A percentile compares a stretch with the other conserved stretches of the same genome.
phyloP scores from a whole-genome alignment of 2,888 invertebrate genomes.

The Alloscopus bannaensis region DNA sequence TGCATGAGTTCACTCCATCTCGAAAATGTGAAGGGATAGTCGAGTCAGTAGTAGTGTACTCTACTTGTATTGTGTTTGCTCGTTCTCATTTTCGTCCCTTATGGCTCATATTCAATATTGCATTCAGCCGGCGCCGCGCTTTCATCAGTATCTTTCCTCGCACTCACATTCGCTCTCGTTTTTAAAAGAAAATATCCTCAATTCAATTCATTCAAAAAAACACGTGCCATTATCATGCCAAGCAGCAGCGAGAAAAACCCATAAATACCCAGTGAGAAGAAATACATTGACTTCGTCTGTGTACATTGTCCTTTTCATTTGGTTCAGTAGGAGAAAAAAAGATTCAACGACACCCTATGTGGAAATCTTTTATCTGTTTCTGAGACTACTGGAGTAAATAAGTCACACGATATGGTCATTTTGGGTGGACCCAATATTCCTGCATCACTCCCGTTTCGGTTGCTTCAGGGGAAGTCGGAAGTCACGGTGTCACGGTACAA shows the following conservation, averaged over 20 bases:
- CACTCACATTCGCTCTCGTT: too few species aligned
- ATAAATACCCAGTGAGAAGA: constrained; percentile 46
- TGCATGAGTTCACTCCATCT: not conserved
- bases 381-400: constrained; percentile 51
- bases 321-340: constrained; percentile 4
- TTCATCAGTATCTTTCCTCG: not conserved
- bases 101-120: constrained; percentile 25
- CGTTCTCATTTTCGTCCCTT: not conserved
- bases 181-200: constrained; percentile 17
- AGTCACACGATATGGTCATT: constrained; percentile 52
- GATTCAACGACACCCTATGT: constrained; percentile 24
- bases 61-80: not conserved
- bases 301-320: constrained; percentile 4
- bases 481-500: not conserved
- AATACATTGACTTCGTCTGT: not conserved
- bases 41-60: not conserved
- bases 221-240: constrained; percentile 54
- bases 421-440: constrained; percentile 32
- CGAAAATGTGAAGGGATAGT: not conserved
- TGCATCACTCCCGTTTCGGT: not conserved
- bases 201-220: constrained; percentile 46
- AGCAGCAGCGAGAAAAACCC: constrained; percentile 41
- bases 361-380: constrained; percentile 7
- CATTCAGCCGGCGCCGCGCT: constrained; percentile 44
- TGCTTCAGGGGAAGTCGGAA: not conserved